Base-by-base conservation (phyloP, 2,113 vertebrate species). In the Ageneiosus marmoratus region DNA sequence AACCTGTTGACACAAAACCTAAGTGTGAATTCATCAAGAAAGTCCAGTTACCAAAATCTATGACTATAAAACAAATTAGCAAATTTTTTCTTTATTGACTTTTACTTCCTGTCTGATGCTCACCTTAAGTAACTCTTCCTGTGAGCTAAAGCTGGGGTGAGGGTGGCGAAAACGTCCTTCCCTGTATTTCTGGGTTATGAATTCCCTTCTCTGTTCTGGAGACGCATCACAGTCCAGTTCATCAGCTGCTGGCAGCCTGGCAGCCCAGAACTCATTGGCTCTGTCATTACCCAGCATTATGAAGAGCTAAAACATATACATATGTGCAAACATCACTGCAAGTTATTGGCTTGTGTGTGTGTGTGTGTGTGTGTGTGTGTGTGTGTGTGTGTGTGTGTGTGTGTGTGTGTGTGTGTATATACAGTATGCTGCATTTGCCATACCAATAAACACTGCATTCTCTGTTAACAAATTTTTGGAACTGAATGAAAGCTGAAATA, bases 271-370 rank as follows among this genome's bases (percentile, higher is more conserved):
- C 0, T 94, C 93, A 76, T 99, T 99, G 82, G 96, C 97, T 79
- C 94, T 92, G 77, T 98, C 95, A 16, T 99, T 99, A 1, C 98
- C 98, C 87, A 99, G 88, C 94, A 97, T 86, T 69, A 98, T 98
- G 91, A 99, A 99, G 46, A 99, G 94, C 98, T 99, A 85, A 0
- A 82, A 80, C 24, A 65, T 62, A 73, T 4, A 62, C 27, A 76
- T 0, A 55, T 22, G 46, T 32, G 73, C 86, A 95, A 55, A 69
- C n/a, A 7, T 67, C 29, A 70, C 24, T 56, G 55, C 27, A 51
- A 1, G 13, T 10, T 48, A 7, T 29, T 10, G 11, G 4, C 18
- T 53, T 32, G 44, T 41, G 50, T 29, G 18, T 32, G 29, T 6
- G 60, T n/a, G n/a, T n/a, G n/a, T n/a, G n/a, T n/a, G n/a, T n/a